These are phyloP conservation scores for Meleagris gallopavo DNA, from an alignment of 2,113 vertebrate species.

Conservation along the genomic window DNA sequence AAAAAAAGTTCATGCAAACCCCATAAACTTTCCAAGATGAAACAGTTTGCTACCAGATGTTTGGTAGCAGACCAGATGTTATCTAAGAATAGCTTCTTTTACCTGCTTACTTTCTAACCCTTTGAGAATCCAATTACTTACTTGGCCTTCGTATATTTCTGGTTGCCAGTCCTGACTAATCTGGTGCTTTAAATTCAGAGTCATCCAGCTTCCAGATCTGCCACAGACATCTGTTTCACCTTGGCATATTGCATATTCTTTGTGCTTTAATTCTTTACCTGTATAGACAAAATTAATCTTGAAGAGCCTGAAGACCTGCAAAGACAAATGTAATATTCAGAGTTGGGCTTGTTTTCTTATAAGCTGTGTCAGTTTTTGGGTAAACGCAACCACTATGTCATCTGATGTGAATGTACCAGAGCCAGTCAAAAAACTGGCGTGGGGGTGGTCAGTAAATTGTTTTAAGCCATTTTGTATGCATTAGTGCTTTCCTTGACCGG, in stretches of 20 bases:
- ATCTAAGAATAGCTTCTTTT: constrained; percentile 62
- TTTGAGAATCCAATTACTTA: constrained; percentile 43
- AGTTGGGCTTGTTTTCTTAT: background rate
- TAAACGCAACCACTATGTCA: background rate
- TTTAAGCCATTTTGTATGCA: background rate
- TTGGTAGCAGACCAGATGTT: constrained; percentile 49
- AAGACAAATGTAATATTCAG: background rate
- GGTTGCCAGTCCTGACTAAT: background rate
- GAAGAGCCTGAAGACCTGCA: background rate
- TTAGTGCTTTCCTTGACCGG: background rate
- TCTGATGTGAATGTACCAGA: background rate
- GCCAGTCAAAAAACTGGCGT: background rate
- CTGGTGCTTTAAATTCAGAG: background rate
- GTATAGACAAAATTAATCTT: background rate
- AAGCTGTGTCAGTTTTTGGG: background rate
- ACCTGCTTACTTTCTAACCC: constrained; percentile 41
- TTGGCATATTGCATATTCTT: background rate
- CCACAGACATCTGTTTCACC: background rate
- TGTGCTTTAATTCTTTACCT: background rate
- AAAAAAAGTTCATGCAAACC: background rate
- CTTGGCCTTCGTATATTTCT: background rate
- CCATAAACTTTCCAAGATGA: constrained; percentile 40
- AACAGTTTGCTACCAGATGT: constrained; percentile 58
- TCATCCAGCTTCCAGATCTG: background rate
- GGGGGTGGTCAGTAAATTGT: background rate